phyloP scores from a whole-genome alignment of 2,113 vertebrate species.

The Rallus limicola region DNA sequence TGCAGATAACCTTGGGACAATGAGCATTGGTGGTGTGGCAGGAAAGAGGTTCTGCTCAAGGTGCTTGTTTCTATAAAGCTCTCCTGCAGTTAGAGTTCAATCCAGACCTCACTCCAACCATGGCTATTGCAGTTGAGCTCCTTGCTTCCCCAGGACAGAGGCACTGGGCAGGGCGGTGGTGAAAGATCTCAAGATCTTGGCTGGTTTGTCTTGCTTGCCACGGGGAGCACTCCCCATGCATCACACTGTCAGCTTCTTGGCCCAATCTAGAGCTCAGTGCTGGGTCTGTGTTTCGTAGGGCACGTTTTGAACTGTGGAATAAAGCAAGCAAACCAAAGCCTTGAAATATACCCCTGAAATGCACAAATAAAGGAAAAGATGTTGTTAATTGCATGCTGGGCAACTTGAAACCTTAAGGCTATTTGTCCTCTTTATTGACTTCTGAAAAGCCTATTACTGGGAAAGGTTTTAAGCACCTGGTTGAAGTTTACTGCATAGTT shows the following conservation, averaged over 20 bases:
- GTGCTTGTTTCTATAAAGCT: neutral
- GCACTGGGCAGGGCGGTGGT: neutral
- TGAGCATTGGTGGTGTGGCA: neutral
- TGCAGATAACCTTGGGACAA: neutral
- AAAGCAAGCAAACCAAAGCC: neutral
- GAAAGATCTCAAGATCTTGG: neutral
- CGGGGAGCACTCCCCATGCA: rapidly evolving
- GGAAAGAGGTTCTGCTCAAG: neutral
- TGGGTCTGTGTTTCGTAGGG: neutral
- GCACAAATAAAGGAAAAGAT: neutral
- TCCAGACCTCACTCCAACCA: neutral
- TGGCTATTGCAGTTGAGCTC: neutral
- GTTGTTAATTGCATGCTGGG: neutral
- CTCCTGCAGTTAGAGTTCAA: neutral
- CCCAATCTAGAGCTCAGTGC: neutral
- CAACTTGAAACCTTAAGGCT: neutral
- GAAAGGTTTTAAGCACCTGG: neutral
- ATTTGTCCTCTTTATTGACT: neutral
- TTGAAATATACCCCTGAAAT: neutral
- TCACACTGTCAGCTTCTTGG: neutral
- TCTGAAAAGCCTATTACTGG: neutral
- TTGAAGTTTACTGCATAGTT: neutral
- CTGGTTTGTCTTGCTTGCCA: neutral
- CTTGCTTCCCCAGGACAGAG: neutral
- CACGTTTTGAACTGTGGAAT: neutral